A percentile compares a stretch with the other conserved stretches of the same genome.
phyloP scores from a whole-genome alignment of 2,113 vertebrate genomes.

The Gallinago media region DNA sequence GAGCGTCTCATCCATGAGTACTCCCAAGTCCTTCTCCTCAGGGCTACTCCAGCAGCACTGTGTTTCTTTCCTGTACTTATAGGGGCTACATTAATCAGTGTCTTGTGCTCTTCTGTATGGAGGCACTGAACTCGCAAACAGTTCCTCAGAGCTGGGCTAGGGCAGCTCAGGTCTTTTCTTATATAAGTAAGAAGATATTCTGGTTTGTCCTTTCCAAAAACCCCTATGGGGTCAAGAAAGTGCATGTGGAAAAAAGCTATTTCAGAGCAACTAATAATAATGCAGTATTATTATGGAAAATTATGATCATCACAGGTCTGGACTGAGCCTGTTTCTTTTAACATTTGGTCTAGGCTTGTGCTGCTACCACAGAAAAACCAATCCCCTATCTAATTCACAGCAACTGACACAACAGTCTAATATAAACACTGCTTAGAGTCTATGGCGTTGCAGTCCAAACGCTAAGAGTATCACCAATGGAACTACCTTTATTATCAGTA shows the following conservation, averaged over 20 bases:
- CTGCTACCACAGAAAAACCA: not conserved
- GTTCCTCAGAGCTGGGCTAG: not conserved
- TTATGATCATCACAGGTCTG: not conserved
- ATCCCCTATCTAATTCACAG: not conserved
- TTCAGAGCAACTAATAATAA: not conserved
- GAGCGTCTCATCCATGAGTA: too few relatives aligned
- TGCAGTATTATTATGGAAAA: not conserved
- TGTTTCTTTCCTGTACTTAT: not conserved
- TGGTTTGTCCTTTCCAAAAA: not conserved
- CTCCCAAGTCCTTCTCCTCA: too few relatives aligned
- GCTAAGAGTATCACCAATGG: not conserved
- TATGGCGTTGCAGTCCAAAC: not conserved
- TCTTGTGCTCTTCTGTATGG: not conserved
- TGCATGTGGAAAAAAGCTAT: not conserved
- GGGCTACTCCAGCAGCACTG: too few relatives aligned
- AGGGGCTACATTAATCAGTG: not conserved
- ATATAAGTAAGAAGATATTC: not conserved
- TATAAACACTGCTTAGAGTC: not conserved
- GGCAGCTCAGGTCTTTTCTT: not conserved
- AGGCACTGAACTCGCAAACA: not conserved
- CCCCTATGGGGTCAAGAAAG: not conserved
- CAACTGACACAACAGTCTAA: not conserved
- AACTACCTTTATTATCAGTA: not conserved
- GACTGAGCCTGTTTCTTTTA: not conserved
- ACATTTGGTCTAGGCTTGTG: not conserved